Conservation (phyloP, 2,888 invertebrate species). For the Mythimna impura region DNA sequence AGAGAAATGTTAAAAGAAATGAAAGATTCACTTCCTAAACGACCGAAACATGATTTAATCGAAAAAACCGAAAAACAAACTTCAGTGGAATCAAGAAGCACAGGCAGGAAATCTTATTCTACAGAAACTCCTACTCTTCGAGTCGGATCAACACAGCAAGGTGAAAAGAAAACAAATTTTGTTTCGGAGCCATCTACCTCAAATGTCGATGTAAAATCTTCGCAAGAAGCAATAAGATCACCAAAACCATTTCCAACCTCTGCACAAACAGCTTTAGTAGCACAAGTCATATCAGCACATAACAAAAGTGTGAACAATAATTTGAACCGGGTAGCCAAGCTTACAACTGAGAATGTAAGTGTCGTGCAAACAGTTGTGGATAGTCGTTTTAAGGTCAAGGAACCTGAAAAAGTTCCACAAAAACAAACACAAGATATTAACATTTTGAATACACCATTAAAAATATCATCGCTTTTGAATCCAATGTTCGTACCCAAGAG, state of each 20-base stretch:
- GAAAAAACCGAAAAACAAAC: conserved; percentile 44
- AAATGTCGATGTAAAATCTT: conserved; percentile 29
- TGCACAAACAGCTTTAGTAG: conserved; percentile 65
- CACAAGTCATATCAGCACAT: conserved; percentile 68
- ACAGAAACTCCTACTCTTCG: conserved; percentile 83
- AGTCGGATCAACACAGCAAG: conserved; percentile 73
- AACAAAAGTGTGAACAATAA: conserved; percentile 60
- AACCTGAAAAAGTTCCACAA: conserved; percentile 24
- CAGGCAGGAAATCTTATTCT: conserved; percentile 46
- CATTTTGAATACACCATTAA: conserved; percentile 77
- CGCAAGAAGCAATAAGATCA: neutral
- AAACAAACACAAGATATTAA: conserved; percentile 47
- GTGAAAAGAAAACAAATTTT: conserved; percentile 49
- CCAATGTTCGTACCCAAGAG: conserved; percentile 75
- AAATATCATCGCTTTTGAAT: conserved; percentile 83
- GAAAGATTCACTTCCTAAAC: conserved; percentile 93
- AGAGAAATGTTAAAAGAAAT: conserved; percentile 94
- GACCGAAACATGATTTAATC: conserved; percentile 81
- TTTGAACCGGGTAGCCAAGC: conserved; percentile 22
- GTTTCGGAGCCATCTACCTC: conserved; percentile 34
- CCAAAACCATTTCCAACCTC: conserved; percentile 28
- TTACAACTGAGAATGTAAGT: conserved; percentile 6
- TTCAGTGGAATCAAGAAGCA: conserved; percentile 33
- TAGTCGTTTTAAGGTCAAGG: conserved; percentile 18
- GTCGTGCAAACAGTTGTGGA: conserved; percentile 4